These are phyloP conservation scores for Anolis apletophallus DNA, from an alignment of 2,797 vertebrate genomes.

Conservation along the genomic window DNA sequence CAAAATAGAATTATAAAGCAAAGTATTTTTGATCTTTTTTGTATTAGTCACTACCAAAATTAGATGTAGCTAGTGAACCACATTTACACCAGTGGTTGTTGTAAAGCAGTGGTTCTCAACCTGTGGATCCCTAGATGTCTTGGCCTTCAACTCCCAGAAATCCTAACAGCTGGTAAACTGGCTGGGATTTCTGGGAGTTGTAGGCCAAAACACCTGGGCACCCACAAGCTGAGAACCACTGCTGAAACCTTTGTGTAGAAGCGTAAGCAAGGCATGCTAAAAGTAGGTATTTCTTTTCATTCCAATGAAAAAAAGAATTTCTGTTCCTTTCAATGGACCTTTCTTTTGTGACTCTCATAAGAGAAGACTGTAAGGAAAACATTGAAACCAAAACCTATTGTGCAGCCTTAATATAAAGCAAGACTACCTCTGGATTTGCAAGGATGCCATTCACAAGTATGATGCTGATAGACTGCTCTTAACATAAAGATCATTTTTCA, in stretches of 20 bases:
- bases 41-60: conserved; percentile 57
- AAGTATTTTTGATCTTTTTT: conserved; percentile 7
- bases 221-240: too few relatives aligned
- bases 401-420: conserved; percentile 71
- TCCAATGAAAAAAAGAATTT: conserved; percentile 44
- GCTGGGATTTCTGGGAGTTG: too few relatives aligned
- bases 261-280: conserved; percentile 37
- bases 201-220: too few relatives aligned
- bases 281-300: conserved; percentile 14
- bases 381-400: conserved; percentile 51
- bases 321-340: conserved; percentile 50
- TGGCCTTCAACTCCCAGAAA: too few relatives aligned
- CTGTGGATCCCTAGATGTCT: too few relatives aligned
- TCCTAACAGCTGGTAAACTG: too few relatives aligned
- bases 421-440: conserved; percentile 70
- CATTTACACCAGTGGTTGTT: conserved; percentile 24
- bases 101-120: conserved; percentile 22
- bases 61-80: conserved; percentile 53
- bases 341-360: conserved; percentile 43
- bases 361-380: conserved; percentile 51
- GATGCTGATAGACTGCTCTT: conserved; percentile 52
- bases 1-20: conserved; percentile 47
- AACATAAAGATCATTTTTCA: conserved; percentile 45
- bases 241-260: conserved; percentile 35
- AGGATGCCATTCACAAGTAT: conserved; percentile 58